Conservation (phyloP, 2,888 invertebrate genomes). For the Copidosoma aretas region DNA sequence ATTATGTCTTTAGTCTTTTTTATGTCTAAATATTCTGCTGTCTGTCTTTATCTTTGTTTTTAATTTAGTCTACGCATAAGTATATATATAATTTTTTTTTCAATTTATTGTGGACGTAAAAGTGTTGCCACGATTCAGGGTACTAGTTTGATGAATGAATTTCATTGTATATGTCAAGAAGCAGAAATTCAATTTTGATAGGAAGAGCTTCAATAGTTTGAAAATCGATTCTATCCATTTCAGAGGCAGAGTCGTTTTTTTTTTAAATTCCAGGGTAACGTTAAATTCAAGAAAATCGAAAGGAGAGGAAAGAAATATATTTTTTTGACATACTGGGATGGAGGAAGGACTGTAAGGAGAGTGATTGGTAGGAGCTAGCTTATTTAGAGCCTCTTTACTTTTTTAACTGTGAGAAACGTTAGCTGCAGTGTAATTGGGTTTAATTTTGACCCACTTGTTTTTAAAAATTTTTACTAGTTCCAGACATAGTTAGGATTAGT, state of each 20-base stretch:
- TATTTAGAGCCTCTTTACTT: not conserved
- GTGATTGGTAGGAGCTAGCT: not conserved
- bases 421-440: too few relatives aligned
- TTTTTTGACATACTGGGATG: not conserved
- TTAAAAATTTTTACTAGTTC: not conserved
- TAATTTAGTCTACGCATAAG: too few relatives aligned
- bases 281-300: constrained; percentile 1
- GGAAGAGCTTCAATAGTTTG: constrained; percentile 9
- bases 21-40: too few relatives aligned
- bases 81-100: too few relatives aligned
- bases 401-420: too few relatives aligned
- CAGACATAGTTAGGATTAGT: not conserved
- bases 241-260: not conserved
- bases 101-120: too few relatives aligned
- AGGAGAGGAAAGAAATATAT: not conserved
- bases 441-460: not conserved
- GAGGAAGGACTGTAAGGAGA: not conserved
- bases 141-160: not conserved
- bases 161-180: constrained; percentile 23
- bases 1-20: too few relatives aligned
- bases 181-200: constrained; percentile 1
- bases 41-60: too few relatives aligned
- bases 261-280: not conserved
- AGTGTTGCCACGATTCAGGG: too few relatives aligned
- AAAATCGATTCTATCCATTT: constrained; percentile 22